Conservation (phyloP, 2,888 invertebrate genomes). For the Drosophila greeni region DNA sequence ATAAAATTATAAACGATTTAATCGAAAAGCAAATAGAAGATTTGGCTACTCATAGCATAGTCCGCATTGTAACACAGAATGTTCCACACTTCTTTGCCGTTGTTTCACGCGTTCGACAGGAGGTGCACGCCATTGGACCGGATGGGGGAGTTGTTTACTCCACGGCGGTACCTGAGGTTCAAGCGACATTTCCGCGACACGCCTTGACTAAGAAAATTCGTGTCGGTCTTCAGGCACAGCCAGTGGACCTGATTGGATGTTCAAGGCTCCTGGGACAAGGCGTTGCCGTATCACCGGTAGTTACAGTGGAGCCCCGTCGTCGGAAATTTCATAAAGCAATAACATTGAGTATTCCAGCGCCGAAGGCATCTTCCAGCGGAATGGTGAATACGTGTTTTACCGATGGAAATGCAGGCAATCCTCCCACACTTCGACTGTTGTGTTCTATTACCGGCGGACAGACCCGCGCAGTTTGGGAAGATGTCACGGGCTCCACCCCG, state of each 20-base stretch:
- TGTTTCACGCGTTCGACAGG: conserved; percentile 95
- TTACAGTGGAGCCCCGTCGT: conserved; percentile 97
- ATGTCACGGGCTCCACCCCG: conserved; percentile 98
- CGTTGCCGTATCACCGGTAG: conserved; percentile 97
- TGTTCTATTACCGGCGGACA: conserved; percentile 98
- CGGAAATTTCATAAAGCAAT: conserved; percentile 99
- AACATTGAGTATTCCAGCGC: conserved; percentile 96
- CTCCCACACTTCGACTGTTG: conserved; percentile 92
- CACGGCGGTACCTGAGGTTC: conserved; percentile 92
- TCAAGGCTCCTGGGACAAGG: conserved; percentile 95
- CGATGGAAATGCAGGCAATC: conserved; percentile 84
- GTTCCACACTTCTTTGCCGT: conserved; percentile 99
- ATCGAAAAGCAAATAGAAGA: conserved; percentile 84
- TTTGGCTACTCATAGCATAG: conserved; percentile 92
- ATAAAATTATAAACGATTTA: conserved; percentile 79
- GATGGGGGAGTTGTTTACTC: conserved; percentile 98
- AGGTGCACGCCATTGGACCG: conserved; percentile 97
- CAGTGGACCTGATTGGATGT: conserved; percentile 90
- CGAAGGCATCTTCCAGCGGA: conserved; percentile 81
- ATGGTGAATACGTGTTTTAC: conserved; percentile 93
- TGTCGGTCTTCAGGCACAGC: conserved; percentile 98
- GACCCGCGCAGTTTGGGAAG: conserved; percentile 98
- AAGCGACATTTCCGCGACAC: conserved; percentile 92
- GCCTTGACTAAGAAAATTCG: conserved; percentile 99
- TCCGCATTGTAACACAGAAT: conserved; percentile 95